Evolutionary conservation across 2,888 invertebrate genomes (phyloP).

Genomic region (Eupsilia transversa): DNA sequence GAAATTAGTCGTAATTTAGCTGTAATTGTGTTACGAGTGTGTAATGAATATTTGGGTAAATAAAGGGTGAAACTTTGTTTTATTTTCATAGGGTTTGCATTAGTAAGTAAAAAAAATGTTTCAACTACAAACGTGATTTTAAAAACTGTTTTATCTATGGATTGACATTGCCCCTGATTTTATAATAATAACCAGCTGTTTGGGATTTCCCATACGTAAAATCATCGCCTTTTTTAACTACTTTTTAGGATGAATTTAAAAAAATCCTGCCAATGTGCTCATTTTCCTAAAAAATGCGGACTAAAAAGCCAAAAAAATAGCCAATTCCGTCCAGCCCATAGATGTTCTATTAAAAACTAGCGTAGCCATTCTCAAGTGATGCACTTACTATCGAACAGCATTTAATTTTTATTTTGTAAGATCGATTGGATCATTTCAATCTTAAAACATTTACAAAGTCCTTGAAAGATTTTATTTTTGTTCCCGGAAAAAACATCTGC

Average conservation of each 20-base stretch:
- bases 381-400: too few species aligned
- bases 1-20: background rate
- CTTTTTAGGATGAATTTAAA: too few species aligned
- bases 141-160: background rate
- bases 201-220: too few species aligned
- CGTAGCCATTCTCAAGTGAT: too few species aligned
- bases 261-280: too few species aligned
- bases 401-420: too few species aligned
- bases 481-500: conserved; percentile 6
- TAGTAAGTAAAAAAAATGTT: background rate
- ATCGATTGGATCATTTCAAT: background rate
- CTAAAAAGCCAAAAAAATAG: too few species aligned
- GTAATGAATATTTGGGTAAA: background rate
- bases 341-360: too few species aligned
- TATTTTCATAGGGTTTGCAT: background rate
- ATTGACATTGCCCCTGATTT: background rate
- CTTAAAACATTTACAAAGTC: conserved; percentile 14
- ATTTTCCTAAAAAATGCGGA: too few species aligned
- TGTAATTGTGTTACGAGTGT: background rate
- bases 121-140: background rate
- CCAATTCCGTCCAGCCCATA: too few species aligned
- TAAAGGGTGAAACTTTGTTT: background rate
- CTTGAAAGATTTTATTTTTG: conserved; percentile 20
- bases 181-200: too few species aligned
- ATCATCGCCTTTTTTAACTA: too few species aligned